These are phyloP conservation scores for Sminthopsis crassicaudata DNA, from an alignment of 2,113 vertebrate species.

Conservation along the genomic window DNA sequence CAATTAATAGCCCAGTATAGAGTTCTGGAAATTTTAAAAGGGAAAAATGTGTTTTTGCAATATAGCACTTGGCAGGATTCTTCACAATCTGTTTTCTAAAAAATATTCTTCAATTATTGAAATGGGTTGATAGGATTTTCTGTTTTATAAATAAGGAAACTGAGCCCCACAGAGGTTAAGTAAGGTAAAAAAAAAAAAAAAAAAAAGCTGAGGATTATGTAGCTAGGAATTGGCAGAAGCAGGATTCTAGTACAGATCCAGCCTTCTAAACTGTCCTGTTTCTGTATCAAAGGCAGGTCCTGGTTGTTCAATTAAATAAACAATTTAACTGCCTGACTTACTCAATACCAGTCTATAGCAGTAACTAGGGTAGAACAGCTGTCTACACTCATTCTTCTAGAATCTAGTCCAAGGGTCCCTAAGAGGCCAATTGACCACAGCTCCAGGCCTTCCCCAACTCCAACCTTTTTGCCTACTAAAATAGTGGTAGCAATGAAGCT, in stretches of 20 bases:
- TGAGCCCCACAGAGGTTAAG: neutral
- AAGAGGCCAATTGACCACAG: neutral
- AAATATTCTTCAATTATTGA: neutral
- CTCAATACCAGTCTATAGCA: neutral
- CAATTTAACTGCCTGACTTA: neutral
- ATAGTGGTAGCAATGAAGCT: neutral
- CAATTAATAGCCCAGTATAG: neutral
- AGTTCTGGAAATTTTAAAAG: neutral
- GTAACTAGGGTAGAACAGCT: neutral
- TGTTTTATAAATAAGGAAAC: neutral
- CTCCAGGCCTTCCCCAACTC: neutral
- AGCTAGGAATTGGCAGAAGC: neutral
- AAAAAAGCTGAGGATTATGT: neutral
- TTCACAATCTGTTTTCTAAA: neutral
- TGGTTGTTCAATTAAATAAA: neutral
- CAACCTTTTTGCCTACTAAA: neutral
- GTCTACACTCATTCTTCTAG: neutral
- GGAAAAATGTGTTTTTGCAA: neutral
- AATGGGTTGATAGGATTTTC: neutral
- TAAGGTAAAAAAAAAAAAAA: neutral
- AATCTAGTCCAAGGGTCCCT: neutral
- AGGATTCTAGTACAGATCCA: neutral
- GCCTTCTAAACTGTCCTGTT: neutral
- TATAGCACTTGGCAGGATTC: neutral
- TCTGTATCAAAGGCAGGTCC: neutral